Evolutionary conservation across 2,888 invertebrate genomes (phyloP).

Genomic region (Diachrysia chrysitis): DNA sequence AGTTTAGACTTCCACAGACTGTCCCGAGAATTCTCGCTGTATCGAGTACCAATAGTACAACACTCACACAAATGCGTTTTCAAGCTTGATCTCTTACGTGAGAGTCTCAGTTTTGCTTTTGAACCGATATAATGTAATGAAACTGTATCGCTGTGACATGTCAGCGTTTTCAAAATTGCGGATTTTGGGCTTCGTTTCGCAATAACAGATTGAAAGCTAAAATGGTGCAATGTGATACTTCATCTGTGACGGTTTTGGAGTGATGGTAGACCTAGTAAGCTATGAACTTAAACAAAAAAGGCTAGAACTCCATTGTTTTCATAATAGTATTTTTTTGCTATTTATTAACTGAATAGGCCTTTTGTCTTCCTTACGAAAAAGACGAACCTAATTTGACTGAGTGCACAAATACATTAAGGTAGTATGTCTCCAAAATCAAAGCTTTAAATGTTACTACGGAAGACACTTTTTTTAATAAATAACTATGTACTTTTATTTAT

Average conservation of each 20-base stretch:
- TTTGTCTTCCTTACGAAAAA: too few species aligned
- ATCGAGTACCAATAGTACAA: constrained; percentile 39
- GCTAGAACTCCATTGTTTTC: too few species aligned
- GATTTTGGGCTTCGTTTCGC: neutral
- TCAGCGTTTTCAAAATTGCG: neutral
- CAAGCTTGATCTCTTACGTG: constrained; percentile 32
- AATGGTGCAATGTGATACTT: neutral
- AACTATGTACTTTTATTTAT: too few species aligned
- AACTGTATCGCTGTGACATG: neutral
- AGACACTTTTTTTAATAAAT: too few species aligned
- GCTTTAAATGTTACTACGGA: too few species aligned
- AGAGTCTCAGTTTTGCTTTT: constrained; percentile 4
- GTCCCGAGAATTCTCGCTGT: constrained; percentile 1
- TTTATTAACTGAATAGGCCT: too few species aligned
- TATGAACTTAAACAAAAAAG: neutral
- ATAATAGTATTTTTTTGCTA: too few species aligned
- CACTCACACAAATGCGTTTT: constrained; percentile 38
- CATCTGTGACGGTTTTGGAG: neutral
- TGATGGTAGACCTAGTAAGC: neutral
- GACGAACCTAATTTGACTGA: too few species aligned
- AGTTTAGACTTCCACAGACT: neutral
- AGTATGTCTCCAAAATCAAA: too few species aligned
- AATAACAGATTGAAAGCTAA: too few species aligned
- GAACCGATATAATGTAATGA: constrained; percentile 2
- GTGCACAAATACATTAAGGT: too few species aligned